Base-by-base conservation (phyloP, 2,797 vertebrate species). In the Momotus momota region DNA sequence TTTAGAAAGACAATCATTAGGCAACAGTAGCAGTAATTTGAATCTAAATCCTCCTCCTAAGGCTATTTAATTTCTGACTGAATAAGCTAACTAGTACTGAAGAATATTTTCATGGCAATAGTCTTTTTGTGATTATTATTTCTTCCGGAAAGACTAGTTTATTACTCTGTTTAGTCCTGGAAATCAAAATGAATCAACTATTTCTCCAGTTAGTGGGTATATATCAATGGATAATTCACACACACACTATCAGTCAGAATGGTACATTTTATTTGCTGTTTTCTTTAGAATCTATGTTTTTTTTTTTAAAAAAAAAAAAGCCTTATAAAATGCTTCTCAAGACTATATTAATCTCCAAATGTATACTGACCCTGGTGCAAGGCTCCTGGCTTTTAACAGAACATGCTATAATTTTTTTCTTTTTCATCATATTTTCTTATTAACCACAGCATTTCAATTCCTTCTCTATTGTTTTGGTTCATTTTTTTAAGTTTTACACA, bases 61-160 rank as follows among this genome's bases (percentile, higher is more conserved):
- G 26, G 14, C 27, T 83, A 95, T 81, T 80, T 90, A 66, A 77
- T 86, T 95, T 92, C 79, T 70, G 43, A 61, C 27, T 57, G 21
- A 78, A n/a, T 75, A 74, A 74, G 12, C 22, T 70, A 46, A 60
- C 87, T 88, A 77, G 70, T 89, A 77, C 48, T 55, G 57, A 51
- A 86, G 31, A 18, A 67, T 35, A 57, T 46, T 86, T 93, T 86
- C 45, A 88, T 49, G 14, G 38, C 31, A 78, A 49, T 57, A 74
- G 49, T 41, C 25, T 64, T 70, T 74, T 46, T 64, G 13, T 77
- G 23, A 38, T 84, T 46, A 80, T 65, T 85, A 73, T 90, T 95
- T 96, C 51, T 84, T 86, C 48, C 57, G 31, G 55, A 89, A 77
- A 77, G 40, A 60, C 27, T 77, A 38, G 3, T 43, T 87, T 52